Evolutionary conservation across 64 coral and sea anemone genomes (phyloP).

Genomic region (Dendrophyllia cribrosa): DNA sequence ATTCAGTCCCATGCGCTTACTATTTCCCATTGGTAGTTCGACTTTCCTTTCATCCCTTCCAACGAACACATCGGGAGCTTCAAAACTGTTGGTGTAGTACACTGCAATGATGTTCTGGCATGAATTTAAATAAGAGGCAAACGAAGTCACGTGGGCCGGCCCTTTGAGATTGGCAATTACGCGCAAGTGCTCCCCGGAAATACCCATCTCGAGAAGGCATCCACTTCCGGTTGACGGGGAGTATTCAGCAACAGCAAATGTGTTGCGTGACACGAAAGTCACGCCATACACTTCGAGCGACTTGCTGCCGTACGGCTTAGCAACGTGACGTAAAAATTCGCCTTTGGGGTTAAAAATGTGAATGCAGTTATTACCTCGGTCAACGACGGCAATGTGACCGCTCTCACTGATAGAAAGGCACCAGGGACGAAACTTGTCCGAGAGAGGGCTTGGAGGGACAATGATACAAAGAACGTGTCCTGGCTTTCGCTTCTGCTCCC

Average conservation of each 20-base stretch:
- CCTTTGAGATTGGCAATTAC: slow-evolving; percentile 42
- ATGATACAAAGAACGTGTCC: not conserved
- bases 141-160: slow-evolving; percentile 8
- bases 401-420: slow-evolving; percentile 16
- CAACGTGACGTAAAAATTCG: slow-evolving; percentile 37
- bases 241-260: slow-evolving; percentile 27
- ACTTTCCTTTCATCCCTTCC: slow-evolving; percentile 14
- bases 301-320: slow-evolving; percentile 31
- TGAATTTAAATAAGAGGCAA: not conserved
- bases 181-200: slow-evolving; percentile 43
- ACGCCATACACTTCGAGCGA: slow-evolving; percentile 34
- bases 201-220: slow-evolving; percentile 19
- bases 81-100: slow-evolving; percentile 43
- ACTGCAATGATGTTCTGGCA: slow-evolving; percentile 30
- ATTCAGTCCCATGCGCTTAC: not conserved
- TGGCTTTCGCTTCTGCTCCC: not conserved
- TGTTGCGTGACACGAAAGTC: slow-evolving; percentile 39
- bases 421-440: slow-evolving; percentile 35
- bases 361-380: slow-evolving; percentile 51
- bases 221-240: slow-evolving; percentile 32
- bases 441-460: not conserved
- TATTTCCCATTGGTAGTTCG: not conserved
- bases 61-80: slow-evolving; percentile 21
- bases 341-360: slow-evolving; percentile 40
- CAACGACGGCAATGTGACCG: slow-evolving; percentile 27